These are phyloP conservation scores for Hydrozoanthus tunicans DNA, from an alignment of 64 coral and sea anemone genomes.

Conservation along the genomic window DNA sequence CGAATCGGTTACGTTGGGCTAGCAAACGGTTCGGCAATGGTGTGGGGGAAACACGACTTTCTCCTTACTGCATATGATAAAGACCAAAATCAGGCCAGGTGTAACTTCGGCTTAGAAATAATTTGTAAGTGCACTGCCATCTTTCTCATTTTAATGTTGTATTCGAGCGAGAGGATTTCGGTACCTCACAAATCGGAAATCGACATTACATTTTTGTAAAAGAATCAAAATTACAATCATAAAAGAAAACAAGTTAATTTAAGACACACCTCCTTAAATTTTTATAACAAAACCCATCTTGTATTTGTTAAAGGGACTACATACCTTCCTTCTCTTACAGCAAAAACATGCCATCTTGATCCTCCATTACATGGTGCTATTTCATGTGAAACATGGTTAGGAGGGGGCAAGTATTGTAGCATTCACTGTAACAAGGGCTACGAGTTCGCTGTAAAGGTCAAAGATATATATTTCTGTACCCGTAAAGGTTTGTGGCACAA, in stretches of 20 bases:
- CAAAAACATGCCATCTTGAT: conserved; percentile 32
- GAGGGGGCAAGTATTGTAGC: conserved; percentile 30
- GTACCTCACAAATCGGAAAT: too few relatives aligned
- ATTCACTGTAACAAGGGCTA: conserved; percentile 19
- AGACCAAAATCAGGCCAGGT: neutral
- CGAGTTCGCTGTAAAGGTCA: neutral
- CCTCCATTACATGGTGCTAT: conserved; percentile 29
- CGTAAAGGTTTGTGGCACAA: conserved; percentile 40
- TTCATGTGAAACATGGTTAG: conserved; percentile 45
- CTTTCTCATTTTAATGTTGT: neutral
- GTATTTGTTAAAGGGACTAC: neutral
- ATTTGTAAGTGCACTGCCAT: conserved; percentile 1
- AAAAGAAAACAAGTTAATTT: too few relatives aligned
- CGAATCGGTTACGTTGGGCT: conserved; percentile 1
- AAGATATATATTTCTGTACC: conserved; percentile 22
- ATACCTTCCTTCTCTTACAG: neutral
- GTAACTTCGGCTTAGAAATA: neutral
- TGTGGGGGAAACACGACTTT: conserved; percentile 20
- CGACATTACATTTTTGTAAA: too few relatives aligned
- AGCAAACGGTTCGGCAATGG: neutral
- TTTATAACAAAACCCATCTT: too few relatives aligned
- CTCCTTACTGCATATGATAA: neutral
- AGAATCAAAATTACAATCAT: too few relatives aligned
- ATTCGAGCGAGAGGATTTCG: too few relatives aligned
- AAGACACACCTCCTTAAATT: too few relatives aligned